These are phyloP conservation scores for Thymelicus acteon DNA, from an alignment of 2,888 invertebrate genomes.

Conservation along the genomic window DNA sequence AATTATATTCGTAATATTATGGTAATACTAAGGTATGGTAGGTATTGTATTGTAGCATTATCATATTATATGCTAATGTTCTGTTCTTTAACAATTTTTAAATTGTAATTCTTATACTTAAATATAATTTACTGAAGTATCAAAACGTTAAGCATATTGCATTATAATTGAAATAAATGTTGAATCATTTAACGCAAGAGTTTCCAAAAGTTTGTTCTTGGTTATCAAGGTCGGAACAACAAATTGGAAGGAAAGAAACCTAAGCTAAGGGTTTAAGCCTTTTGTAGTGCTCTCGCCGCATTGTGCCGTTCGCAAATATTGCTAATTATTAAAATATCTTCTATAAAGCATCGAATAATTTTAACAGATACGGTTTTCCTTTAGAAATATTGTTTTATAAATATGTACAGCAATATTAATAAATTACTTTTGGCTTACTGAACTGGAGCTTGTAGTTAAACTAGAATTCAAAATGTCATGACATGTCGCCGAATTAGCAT, in stretches of 20 bases:
- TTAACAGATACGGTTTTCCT: neutral
- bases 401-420: too few relatives aligned
- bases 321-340: conserved; percentile 21
- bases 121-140: too few relatives aligned
- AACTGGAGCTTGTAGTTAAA: too few relatives aligned
- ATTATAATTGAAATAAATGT: neutral
- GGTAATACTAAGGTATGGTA: too few relatives aligned
- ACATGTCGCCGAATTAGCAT: too few relatives aligned
- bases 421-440: too few relatives aligned
- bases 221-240: conserved; percentile 8
- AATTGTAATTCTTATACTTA: too few relatives aligned
- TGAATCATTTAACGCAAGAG: neutral
- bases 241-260: conserved; percentile 9
- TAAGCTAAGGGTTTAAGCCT: conserved; percentile 18
- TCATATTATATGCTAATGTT: too few relatives aligned
- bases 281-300: conserved; percentile 20
- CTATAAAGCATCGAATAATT: neutral
- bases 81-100: too few relatives aligned
- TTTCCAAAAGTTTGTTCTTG: conserved; percentile 1
- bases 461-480: too few relatives aligned
- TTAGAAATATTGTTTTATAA: neutral
- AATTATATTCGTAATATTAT: too few relatives aligned
- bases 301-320: conserved; percentile 22
- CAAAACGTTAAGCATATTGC: neutral
- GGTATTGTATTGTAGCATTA: too few relatives aligned